Conservation (phyloP, 2,888 invertebrate species). For the Lamproptera curius region DNA sequence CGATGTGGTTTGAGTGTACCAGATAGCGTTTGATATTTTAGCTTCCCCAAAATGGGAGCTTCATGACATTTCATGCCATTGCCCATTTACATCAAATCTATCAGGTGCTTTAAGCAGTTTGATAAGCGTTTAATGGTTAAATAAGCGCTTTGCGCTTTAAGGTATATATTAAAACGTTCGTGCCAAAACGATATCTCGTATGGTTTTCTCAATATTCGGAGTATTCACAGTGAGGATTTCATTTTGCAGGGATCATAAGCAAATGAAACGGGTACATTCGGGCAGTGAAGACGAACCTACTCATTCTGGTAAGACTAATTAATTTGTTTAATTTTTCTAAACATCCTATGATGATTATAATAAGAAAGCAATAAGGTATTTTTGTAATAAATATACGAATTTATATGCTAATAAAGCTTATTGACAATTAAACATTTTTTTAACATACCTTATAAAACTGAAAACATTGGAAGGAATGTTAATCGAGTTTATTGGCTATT, state of each 20-base stretch:
- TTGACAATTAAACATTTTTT: too few relatives aligned
- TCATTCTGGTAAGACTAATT: slow-evolving; percentile 81
- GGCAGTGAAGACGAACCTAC: slow-evolving; percentile 87
- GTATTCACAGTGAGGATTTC: too few relatives aligned
- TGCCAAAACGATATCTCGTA: too few relatives aligned
- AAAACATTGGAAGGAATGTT: too few relatives aligned
- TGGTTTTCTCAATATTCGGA: too few relatives aligned
- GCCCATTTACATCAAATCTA: slow-evolving; percentile 7
- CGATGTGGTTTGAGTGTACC: slow-evolving; percentile 17
- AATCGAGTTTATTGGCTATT: too few relatives aligned
- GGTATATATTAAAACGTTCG: too few relatives aligned
- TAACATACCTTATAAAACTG: too few relatives aligned
- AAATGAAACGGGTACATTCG: slow-evolving; percentile 86
- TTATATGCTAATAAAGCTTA: too few relatives aligned
- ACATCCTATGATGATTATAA: too few relatives aligned
- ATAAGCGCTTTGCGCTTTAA: not conserved
- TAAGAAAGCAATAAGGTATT: too few relatives aligned
- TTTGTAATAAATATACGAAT: too few relatives aligned
- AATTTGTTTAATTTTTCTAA: not conserved
- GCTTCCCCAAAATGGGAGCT: not conserved
- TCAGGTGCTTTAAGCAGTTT: slow-evolving; percentile 6
- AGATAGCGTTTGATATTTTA: slow-evolving; percentile 9
- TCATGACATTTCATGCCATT: slow-evolving; percentile 11
- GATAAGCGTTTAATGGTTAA: not conserved
- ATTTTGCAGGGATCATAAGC: slow-evolving; percentile 87